A percentile compares a stretch with the other conserved stretches of the same genome.
phyloP scores from a whole-genome alignment of 2,113 vertebrate species.

The Ctenomys sociabilis region DNA sequence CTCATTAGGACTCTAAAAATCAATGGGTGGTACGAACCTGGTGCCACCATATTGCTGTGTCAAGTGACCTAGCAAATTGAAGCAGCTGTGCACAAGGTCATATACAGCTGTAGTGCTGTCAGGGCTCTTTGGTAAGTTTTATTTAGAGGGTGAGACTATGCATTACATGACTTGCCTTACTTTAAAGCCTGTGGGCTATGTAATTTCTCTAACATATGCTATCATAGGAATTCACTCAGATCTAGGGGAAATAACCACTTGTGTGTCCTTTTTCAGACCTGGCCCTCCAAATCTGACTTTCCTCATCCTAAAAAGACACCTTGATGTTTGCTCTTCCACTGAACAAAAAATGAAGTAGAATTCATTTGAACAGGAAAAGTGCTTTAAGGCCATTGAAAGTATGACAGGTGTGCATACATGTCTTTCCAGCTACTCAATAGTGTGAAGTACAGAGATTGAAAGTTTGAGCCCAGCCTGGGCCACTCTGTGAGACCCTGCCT shows the following conservation, averaged over 20 bases:
- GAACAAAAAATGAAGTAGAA: neutral
- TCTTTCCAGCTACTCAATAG: neutral
- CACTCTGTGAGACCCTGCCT: neutral
- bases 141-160: neutral
- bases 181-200: neutral
- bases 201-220: neutral
- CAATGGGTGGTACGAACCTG: neutral
- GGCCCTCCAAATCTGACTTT: neutral
- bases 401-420: neutral
- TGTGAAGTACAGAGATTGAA: neutral
- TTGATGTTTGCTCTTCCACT: neutral
- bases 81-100: neutral
- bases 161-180: neutral
- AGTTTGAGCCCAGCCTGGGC: neutral
- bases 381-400: neutral
- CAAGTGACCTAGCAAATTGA: neutral
- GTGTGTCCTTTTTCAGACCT: neutral
- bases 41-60: neutral
- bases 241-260: neutral
- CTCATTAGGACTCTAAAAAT: neutral
- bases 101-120: too few relatives aligned
- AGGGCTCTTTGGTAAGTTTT: neutral
- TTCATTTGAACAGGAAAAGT: neutral
- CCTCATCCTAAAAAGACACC: neutral
- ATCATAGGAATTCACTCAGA: neutral